Conservation (phyloP, 2,888 invertebrate genomes). For the Trichogramma dendrolimi region DNA sequence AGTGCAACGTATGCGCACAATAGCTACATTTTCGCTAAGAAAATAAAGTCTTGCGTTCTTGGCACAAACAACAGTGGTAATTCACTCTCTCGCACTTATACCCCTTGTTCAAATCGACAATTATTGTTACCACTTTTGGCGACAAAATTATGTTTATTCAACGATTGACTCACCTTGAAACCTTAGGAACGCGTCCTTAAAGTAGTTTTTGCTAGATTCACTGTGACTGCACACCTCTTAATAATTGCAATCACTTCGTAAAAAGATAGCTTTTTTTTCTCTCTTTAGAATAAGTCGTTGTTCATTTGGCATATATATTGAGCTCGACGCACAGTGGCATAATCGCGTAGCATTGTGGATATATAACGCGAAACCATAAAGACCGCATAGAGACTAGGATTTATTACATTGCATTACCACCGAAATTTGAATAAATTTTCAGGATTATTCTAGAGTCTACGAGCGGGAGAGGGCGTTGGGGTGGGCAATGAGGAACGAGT, state of each 20-base stretch:
- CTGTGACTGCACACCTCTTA: too few relatives aligned
- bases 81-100: conserved; percentile 13
- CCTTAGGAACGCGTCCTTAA: too few relatives aligned
- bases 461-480: neutral
- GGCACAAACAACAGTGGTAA: conserved; percentile 11
- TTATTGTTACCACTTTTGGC: conserved; percentile 20
- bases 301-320: conserved; percentile 1
- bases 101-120: neutral
- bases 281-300: conserved; percentile 19
- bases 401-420: conserved; percentile 20
- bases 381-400: conserved; percentile 14
- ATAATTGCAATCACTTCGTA: too few relatives aligned
- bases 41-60: conserved; percentile 9
- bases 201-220: too few relatives aligned
- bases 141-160: neutral
- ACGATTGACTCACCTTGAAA: too few relatives aligned
- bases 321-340: too few relatives aligned
- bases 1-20: neutral
- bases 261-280: too few relatives aligned
- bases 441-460: conserved; percentile 24
- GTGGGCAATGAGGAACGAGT: too few relatives aligned
- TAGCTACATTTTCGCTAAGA: conserved; percentile 13
- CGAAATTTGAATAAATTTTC: conserved; percentile 29
- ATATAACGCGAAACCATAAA: conserved; percentile 19
- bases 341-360: neutral